Conservation (phyloP, 1,140 invertebrate genomes). For the Phocides pigmalion region DNA sequence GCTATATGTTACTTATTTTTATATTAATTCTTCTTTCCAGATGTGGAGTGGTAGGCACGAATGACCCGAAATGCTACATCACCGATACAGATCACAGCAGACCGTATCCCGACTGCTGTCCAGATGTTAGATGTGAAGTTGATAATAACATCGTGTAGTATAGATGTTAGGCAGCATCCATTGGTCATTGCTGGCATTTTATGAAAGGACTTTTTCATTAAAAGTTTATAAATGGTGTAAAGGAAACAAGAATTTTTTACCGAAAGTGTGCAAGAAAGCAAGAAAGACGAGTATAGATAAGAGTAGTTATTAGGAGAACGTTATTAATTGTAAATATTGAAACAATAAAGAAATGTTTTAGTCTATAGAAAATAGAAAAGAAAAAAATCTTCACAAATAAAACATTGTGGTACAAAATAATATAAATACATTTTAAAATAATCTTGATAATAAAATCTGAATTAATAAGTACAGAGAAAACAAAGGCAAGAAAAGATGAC, state of each 20-base stretch:
- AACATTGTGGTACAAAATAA: no score
- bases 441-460: no score
- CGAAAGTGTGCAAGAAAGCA: background rate
- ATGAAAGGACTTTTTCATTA: background rate
- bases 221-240: background rate
- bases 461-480: no score
- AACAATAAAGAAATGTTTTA: no score
- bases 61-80: constrained; percentile 50
- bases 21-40: constrained; percentile 48
- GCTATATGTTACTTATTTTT: no score
- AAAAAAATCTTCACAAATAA: no score
- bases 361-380: no score
- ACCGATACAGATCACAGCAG: constrained; percentile 50
- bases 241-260: background rate
- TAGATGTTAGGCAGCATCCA: constrained; percentile 6
- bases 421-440: no score
- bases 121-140: constrained; percentile 52
- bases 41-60: constrained; percentile 43
- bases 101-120: constrained; percentile 62
- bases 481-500: no score
- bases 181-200: constrained; percentile 35
- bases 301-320: no score
- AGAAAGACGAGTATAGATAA: no score
- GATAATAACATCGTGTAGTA: constrained; percentile 55
- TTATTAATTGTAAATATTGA: no score